Evolutionary conservation across 2,797 vertebrate species (phyloP).

Genomic region (Australoheros facetus): DNA sequence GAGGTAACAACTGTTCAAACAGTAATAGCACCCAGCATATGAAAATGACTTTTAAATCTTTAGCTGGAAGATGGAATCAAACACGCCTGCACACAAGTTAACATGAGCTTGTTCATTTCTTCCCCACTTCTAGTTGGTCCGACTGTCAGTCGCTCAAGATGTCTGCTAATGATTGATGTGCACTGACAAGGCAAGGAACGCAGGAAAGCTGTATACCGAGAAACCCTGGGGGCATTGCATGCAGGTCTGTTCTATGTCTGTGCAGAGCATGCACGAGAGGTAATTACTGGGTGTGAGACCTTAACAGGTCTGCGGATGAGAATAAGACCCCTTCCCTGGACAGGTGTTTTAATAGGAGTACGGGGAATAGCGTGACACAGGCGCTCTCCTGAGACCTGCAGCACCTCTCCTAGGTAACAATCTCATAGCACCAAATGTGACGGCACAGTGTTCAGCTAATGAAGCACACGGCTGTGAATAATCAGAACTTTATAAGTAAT

Average conservation of each 20-base stretch:
- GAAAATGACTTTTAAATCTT: background rate
- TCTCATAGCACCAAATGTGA: constrained; percentile 46
- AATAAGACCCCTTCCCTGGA: constrained; percentile 63
- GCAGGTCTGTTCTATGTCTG: constrained; percentile 44
- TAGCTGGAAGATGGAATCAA: constrained; percentile 8
- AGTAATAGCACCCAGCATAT: constrained; percentile 9
- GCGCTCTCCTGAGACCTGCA: constrained; percentile 56
- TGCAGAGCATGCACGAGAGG: constrained; percentile 36
- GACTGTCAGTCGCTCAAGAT: background rate
- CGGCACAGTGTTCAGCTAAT: constrained; percentile 52
- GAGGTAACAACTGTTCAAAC: constrained; percentile 26
- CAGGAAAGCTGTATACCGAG: constrained; percentile 12
- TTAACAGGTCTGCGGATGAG: constrained; percentile 53
- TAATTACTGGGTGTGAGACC: constrained; percentile 71
- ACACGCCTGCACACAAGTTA: background rate
- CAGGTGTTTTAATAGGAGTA: constrained; percentile 75
- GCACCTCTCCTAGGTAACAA: constrained; percentile 66
- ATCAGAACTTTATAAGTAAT: constrained; percentile 23
- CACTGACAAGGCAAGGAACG: constrained; percentile 30
- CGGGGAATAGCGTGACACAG: constrained; percentile 78
- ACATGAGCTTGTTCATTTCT: background rate
- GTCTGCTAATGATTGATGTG: constrained; percentile 33
- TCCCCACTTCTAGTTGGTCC: background rate
- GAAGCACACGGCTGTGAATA: constrained; percentile 53
- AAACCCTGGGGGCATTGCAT: constrained; percentile 57